Evolutionary conservation across 2,888 invertebrate species (phyloP), one percentile per base, ranked within the genome.

Genomic region (Drosophila meridiana): DNA sequence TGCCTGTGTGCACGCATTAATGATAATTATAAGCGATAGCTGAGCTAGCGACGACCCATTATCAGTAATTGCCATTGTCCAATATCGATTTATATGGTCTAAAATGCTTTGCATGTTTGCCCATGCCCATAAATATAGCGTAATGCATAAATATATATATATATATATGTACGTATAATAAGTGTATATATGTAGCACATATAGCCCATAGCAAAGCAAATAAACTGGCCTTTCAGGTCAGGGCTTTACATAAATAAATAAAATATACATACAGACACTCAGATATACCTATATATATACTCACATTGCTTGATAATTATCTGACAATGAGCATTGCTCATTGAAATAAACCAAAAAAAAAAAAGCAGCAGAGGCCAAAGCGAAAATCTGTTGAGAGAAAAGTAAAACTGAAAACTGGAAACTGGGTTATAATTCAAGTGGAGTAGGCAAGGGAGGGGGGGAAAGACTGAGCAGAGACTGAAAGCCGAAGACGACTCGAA

Each of bases 41-140:
- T 68, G 26, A 52, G 42, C 30, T n/a, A 59, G 47, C 42, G 60
- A 73, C 20, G 59, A 70, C 14, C 76, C 72, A 89, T 82, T 85
- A 85, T 88, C 85, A 80, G 70, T 85, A 85, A 85, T 87, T 87
- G 85, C 69, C 82, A 66, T 87, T 87, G 75, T 78, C 84, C 69
- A 72, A 87, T 89, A 85, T 85, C 87, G 89, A 89, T 85, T 89
- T 87, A 76, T 45, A 75, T 62, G 71, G 73, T 73, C 73, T 69
- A 73, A 82, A 87, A 69, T 55, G 74, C 72, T 85, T 83, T 79
- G 83, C 88, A 74, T 83, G 88, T 87, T 81, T 40, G 42, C n/a
- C 58, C 59, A 47, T 73, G 58, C 50, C 59, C 36, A 58, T 64
- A 69, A 69, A 47, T 78, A 74, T 67, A 64, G 45, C 63, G 62